These are phyloP conservation scores for Phyllotis vaccarum DNA, from an alignment of 2,797 vertebrate species.

Conservation along the genomic window DNA sequence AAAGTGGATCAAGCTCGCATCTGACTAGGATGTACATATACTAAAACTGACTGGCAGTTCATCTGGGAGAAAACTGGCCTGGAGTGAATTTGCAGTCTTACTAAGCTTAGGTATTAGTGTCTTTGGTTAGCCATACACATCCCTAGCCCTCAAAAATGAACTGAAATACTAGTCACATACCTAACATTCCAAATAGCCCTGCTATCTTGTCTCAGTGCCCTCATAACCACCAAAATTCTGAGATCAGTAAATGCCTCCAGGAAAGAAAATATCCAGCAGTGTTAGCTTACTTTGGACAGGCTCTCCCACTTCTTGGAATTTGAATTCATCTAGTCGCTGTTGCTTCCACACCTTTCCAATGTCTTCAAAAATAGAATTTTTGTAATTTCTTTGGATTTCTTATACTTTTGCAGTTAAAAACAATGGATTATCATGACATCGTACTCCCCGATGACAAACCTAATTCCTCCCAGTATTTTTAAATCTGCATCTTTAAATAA, in stretches of 20 bases:
- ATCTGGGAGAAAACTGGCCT: neutral
- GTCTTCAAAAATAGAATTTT: slow-evolving; percentile 1
- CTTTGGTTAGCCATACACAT: neutral
- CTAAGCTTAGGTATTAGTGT: neutral
- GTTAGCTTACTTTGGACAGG: neutral
- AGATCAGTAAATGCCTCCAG: neutral
- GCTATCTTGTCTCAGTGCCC: neutral
- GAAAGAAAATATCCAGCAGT: slow-evolving; percentile 10
- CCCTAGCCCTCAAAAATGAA: neutral
- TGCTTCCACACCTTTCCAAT: neutral
- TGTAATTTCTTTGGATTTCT: slow-evolving; percentile 34
- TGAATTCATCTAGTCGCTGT: neutral
- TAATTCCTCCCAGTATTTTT: neutral
- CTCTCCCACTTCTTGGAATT: neutral
- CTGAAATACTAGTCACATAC: neutral
- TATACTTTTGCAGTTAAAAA: slow-evolving; percentile 14
- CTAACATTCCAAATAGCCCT: neutral
- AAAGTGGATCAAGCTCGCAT: neutral
- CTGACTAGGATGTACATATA: neutral
- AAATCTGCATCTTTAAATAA: neutral
- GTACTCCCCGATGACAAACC: neutral
- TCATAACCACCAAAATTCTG: neutral
- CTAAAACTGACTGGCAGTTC: neutral
- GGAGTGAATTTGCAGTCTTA: neutral
- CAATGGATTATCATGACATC: neutral